Conservation (phyloP, 2,888 invertebrate species). For the Drepana falcataria region DNA sequence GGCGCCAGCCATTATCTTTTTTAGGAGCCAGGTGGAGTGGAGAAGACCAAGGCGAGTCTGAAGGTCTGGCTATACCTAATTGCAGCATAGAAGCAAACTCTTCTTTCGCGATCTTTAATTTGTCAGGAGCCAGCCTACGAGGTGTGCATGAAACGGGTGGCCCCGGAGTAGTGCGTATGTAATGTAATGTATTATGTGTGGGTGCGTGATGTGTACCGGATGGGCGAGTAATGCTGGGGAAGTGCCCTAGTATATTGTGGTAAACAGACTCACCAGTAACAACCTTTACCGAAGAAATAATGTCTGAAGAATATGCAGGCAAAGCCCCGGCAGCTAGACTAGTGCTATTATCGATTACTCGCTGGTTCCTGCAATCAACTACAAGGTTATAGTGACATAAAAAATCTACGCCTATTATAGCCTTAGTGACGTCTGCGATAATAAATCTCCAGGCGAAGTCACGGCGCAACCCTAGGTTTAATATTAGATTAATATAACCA, state of each 20-base stretch:
- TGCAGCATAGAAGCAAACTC: neutral
- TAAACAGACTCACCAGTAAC: constrained; percentile 6
- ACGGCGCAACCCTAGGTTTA: constrained; percentile 9
- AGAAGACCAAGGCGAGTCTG: constrained; percentile 28
- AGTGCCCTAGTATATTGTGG: constrained; percentile 2
- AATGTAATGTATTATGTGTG: neutral
- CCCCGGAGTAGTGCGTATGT: constrained; percentile 2
- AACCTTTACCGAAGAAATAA: constrained; percentile 6
- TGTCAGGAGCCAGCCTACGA: constrained; percentile 4
- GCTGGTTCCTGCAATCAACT: constrained; percentile 23
- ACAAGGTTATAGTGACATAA: constrained; percentile 28
- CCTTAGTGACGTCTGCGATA: constrained; percentile 13
- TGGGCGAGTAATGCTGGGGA: neutral
- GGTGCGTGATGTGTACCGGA: neutral
- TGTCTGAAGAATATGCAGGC: neutral
- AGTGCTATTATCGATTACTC: constrained; percentile 17
- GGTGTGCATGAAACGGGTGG: constrained; percentile 4
- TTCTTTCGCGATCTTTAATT: neutral
- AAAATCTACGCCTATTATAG: constrained; percentile 41
- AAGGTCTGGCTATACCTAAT: constrained; percentile 13
- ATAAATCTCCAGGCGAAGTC: neutral
- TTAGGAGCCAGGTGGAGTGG: constrained; percentile 28
- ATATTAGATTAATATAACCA: constrained; percentile 7
- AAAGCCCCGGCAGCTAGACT: constrained; percentile 5
- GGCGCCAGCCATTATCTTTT: constrained; percentile 7